Base-by-base conservation (phyloP, 2,797 vertebrate genomes). In the Lateolabrax maculatus region DNA sequence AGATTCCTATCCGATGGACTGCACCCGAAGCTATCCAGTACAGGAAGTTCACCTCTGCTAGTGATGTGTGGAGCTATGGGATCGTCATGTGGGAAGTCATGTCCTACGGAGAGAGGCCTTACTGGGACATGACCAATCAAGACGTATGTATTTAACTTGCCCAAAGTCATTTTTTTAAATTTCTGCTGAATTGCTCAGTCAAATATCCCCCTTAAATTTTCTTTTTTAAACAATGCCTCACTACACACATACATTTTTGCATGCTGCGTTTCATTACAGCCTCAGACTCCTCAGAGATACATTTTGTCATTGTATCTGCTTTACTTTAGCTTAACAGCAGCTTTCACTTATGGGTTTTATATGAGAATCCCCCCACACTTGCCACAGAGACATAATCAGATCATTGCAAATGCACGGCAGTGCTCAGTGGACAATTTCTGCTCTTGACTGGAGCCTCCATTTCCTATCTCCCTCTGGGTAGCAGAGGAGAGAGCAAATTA, bases 61-160 rank as follows among this genome's bases (percentile, higher is more conserved):
- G 95, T 36, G 95, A 96, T 37, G 95, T 96, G 82, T 96, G 95
- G 95, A 96, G 95, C 93, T 96, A 96, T 5, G 95, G 95, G 37
- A 96, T 96, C 43, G 95, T 96, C 89, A 96, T 96, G 95, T 96
- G 95, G 95, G 95, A 96, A 85, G 95, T 96, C 78, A 96, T 96
- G 95, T 96, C 95, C 25, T 96, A 96, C 9, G 95, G 95, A 65
- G 95, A 96, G 88, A 93, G 95, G 87, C 95, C 95, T 70, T 96
- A 96, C 86, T 96, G 95, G 95, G 95, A 96, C 90, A 96, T 96
- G 95, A 96, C 95, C 91, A 96, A 96, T 90, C 95, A 96, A 80
- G 95, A 96, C 19, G 95, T 96, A 93, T 2, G 95, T 94, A 84
- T 80, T 85, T 56, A 49, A 55, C 25, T 15, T 36, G 27, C 15